Base-by-base conservation (phyloP, 37 sponge, comb jelly and placozoan genomes). In the Cladorhizidae sp. region DNA sequence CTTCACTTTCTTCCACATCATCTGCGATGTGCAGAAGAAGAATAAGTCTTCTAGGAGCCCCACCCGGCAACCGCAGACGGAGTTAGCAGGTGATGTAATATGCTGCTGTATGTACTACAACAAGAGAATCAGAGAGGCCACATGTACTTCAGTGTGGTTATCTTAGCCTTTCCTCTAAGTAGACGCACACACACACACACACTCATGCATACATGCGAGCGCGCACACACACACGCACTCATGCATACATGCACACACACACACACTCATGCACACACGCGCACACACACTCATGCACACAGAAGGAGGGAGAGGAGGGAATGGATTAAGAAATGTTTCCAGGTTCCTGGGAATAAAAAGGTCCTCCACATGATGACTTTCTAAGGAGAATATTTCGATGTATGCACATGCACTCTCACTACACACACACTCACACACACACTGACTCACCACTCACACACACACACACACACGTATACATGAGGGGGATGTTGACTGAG, bases 1-100 rank as follows among this genome's bases (percentile, higher is more conserved):
- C 58, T 94, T 97, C 74, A 97, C 94, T 1, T 97, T 94, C 85
- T 89, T 70, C 64, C 94, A 97, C 82, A 67, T 97, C 77, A 78
- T 80, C 73, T 89, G 91, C 72, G 93, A 97, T 40, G 55, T 84
- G 55, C 88, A 80, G 72, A 93, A 86, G 67, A 68, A 57, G 5
- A 26, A 72, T 25, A 88, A 85, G 64, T 23, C 76, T 28, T 32
- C 58, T 2, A 87, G 72, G 75, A n/a, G 73, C 33, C 69, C 85
- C 51, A 72, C 35, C 41, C 85, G 68, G 52, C 72, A 49, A 32
- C 64, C 87, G 18, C 83, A 87, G 0, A 42, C 62, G 31, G 90
- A 89, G 72, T 64, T 49, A 18, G 3, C 50, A 17, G 74, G 84
- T 78, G 5, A 36, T 71, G 17, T 29, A 64, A n/a, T 35, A 14